Evolutionary conservation across 2,113 vertebrate species (phyloP), one percentile per base, ranked within the genome.

Genomic region (Nothoprocta pentlandii): DNA sequence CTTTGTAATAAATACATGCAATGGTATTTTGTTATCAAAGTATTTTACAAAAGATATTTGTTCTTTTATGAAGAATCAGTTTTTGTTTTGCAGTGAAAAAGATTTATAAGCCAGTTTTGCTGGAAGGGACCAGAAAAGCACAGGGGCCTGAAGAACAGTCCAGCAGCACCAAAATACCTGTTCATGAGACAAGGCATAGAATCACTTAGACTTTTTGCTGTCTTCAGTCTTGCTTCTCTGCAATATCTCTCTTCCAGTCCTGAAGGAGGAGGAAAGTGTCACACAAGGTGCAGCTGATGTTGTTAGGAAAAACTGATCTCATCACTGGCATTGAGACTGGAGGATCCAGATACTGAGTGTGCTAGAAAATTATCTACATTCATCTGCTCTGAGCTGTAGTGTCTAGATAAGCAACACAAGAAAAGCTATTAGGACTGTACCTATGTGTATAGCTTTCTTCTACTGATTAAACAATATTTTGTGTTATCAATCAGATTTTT

Each of bases 171-270:
- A 21, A 69, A 54, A 49, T 10, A 22, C 5, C 20, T 22, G 10
- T 10, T 25, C 75, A 16, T 63, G 16, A 62, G 23, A 80, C 5
- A 1, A 3, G 46, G 34, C 46, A 63, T 75, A 10, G n/a, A 75
- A 14, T 3, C 19, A 0, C 6, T 2, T 46, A 56, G 14, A 10
- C 8, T 26, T 66, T 73, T 30, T 5, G 54, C 15, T 16, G 16
- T 30, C 28, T 30, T 56, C 28, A 30, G 28, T 16, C 54, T 56
- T 56, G 54, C 28, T 30, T 30, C 9, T 56, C 16, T 56, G 54
- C 53, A 54, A 16, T 28, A 28, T 54, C 15, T 30, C 54, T 56
- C 54, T 30, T 32, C 54, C 13, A 30, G 53, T 30, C 53, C 53
- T 56, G 26, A 54, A 56, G 54, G 15, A 30, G 28, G 9, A 56